These are phyloP conservation scores for Molanna angustata DNA, from an alignment of 2,888 invertebrate genomes.

Conservation along the genomic window DNA sequence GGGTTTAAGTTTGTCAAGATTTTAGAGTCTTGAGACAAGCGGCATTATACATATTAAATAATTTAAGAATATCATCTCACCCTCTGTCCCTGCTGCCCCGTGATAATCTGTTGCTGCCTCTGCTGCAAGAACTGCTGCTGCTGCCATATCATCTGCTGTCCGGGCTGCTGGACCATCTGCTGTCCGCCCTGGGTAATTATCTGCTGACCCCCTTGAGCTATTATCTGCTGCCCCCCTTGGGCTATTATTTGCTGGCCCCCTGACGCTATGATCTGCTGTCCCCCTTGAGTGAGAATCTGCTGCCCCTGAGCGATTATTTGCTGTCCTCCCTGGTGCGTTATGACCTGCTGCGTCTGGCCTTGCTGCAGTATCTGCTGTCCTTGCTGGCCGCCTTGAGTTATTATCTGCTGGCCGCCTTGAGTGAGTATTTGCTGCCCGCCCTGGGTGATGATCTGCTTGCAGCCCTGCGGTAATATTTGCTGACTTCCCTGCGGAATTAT, in stretches of 20 bases:
- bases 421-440: conserved; percentile 50
- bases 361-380: conserved; percentile 35
- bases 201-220: conserved; percentile 34
- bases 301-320: conserved; percentile 49
- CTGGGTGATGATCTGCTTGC: conserved; percentile 49
- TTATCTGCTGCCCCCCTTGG: conserved; percentile 42
- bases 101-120: conserved; percentile 47
- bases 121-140: conserved; percentile 53
- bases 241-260: conserved; percentile 34
- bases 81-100: conserved; percentile 52
- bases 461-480: conserved; percentile 49
- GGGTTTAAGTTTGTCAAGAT: no score
- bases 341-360: conserved; percentile 34
- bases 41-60: no score
- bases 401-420: conserved; percentile 39
- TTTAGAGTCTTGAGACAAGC: no score
- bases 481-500: conserved; percentile 49
- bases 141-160: conserved; percentile 48
- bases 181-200: conserved; percentile 42
- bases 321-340: conserved; percentile 48
- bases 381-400: conserved; percentile 42
- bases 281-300: conserved; percentile 39
- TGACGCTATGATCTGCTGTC: conserved; percentile 30
- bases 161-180: conserved; percentile 41
- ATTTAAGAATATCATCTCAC: no score